Conservation (phyloP, 2,888 invertebrate species). For the Drosophila nigricruria region DNA sequence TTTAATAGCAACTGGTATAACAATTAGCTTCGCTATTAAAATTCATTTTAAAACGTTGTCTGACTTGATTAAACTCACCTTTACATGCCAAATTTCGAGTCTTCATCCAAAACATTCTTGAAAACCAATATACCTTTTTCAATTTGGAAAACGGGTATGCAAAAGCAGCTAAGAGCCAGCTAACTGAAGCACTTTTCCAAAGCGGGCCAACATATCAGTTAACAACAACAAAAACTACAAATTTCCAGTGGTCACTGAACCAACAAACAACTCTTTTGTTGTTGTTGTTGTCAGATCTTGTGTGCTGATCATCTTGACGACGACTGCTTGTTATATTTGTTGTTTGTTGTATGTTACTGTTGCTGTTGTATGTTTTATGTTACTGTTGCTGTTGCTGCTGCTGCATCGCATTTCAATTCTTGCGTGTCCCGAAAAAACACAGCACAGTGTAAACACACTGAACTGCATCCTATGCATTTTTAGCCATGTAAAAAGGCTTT, state of each 20-base stretch:
- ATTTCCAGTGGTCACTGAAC: slow-evolving; percentile 68
- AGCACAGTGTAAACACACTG: slow-evolving; percentile 21
- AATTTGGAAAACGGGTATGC: slow-evolving; percentile 12
- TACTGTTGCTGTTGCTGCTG: slow-evolving; percentile 23
- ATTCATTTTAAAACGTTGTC: too few relatives aligned
- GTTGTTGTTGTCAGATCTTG: slow-evolving; percentile 21
- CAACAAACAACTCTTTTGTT: slow-evolving; percentile 42
- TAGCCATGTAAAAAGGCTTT: slow-evolving; percentile 31
- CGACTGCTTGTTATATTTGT: slow-evolving; percentile 36
- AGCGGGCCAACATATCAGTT: slow-evolving; percentile 28
- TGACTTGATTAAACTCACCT: too few relatives aligned
- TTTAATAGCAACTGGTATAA: too few relatives aligned
- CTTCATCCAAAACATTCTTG: neutral
- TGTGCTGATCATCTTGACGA: slow-evolving; percentile 58
- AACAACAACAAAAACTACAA: slow-evolving; percentile 44
- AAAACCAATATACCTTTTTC: neutral
- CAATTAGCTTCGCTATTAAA: too few relatives aligned
- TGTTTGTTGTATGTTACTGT: slow-evolving; percentile 12
- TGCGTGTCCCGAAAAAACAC: slow-evolving; percentile 50
- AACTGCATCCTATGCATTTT: slow-evolving; percentile 18
- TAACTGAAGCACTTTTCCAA: slow-evolving; percentile 27
- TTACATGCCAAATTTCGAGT: too few relatives aligned
- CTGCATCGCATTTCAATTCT: slow-evolving; percentile 66
- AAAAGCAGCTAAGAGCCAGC: slow-evolving; percentile 47
- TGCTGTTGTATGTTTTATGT: slow-evolving; percentile 6